Base-by-base conservation (phyloP, 2,888 invertebrate species). In the Vandiemenella viatica region DNA sequence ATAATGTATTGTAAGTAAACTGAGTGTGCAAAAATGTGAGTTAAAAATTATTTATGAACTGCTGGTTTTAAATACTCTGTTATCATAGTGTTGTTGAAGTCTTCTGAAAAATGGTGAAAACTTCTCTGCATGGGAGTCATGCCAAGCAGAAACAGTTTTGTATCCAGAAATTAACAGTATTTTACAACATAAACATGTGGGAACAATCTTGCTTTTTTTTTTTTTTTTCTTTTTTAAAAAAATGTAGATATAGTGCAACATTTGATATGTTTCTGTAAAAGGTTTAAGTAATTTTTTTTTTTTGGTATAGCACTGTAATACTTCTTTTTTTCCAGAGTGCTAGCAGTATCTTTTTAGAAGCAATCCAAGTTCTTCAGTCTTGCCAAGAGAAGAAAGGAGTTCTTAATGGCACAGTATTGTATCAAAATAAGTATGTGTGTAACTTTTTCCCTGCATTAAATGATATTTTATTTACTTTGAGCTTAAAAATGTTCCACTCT, bases 291-390 rank as follows among this genome's bases (percentile, higher is more conserved):
- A n/a, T n/a, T n/a, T n/a, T n/a, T n/a, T n/a, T n/a, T n/a, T n/a
- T n/a, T n/a, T n/a, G n/a, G n/a, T n/a, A n/a, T n/a, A n/a, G n/a
- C n/a, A n/a, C n/a, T n/a, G n/a, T n/a, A n/a, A n/a, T n/a, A n/a
- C n/a, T 41, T 41, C 15, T 5, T 19, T 21, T 45, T 20, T 52
- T 73, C 40, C 68, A 90, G 88, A 88, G 85, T 65, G 87, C 84
- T 23, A 85, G 85, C 58, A 84, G 83, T 56, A 79, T 91, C 53
- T 91, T 85, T 65, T 74, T 90, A 65, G 87, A 89, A 69, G 83
- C 90, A 1, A 80, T 87, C 67, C 85, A 90, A 64, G 77, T 90
- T 50, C 67, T 93, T 53, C 87, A 91, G 60, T 79, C 82, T 56
- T 89, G 88, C 61, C 83, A 88, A 63, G 79, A 80, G 62, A 79